Base-by-base conservation (phyloP, 2,888 invertebrate genomes). In the Lycocerus yunnanus region DNA sequence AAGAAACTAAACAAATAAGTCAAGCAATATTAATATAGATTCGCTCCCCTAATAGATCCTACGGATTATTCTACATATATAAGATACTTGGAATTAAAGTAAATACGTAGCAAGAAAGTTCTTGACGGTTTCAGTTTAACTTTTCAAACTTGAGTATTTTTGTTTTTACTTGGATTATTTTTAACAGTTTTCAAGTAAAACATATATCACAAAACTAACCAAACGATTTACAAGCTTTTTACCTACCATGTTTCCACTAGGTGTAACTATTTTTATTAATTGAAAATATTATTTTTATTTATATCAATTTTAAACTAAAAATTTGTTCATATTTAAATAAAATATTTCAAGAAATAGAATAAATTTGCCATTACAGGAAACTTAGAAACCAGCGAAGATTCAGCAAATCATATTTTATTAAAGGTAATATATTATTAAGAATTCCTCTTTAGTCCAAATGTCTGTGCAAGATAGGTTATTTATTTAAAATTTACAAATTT, bases 341-440 rank as follows among this genome's bases (percentile, higher is more conserved):
- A n/a, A 43, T 43, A 43, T 43, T 43, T n/a, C 2, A 43, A 43
- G 4, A 43, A 43, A 43, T n/a, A n/a, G 5, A 43, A 43, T 43
- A 43, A 43, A 43, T 43, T 43, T 43, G n/a, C 43, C n/a, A n/a
- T 43, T 43, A 59, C 58, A 20, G 21, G 59, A 68, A 68, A 68
- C 15, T 21, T 68, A 59, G 59, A 59, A 59, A 59, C 59, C 16
- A 16, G 20, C 59, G 59, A 15, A 59, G 68, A 14, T 59, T 43
- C 68, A 21, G 18, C 68, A 59, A 58, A 21, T 20, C 20, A 59
- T 68, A 68, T 59, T 68, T 68, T 68, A 68, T 68, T 68, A 21
- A 68, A 68, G 21, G 59, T 59, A 59, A 68, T 68, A 59, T 21
- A 68, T 68, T 68, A 68, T 68, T 68, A 21, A 68, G 13, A 59